Evolutionary conservation across 2,113 vertebrate species (phyloP).

Genomic region (Dasyprocta punctata): DNA sequence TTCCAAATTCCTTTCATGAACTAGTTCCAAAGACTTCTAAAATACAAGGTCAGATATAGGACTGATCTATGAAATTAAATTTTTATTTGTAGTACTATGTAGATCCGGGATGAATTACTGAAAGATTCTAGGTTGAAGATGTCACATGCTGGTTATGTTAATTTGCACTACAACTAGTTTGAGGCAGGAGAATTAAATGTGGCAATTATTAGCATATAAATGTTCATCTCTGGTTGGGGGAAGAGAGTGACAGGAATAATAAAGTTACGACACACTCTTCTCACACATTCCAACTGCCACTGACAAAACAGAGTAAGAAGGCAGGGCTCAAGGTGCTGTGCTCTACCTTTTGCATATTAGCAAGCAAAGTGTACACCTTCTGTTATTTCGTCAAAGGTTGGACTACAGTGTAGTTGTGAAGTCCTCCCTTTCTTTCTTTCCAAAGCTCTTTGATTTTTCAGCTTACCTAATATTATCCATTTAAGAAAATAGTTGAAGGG

Average conservation of each 20-base stretch:
- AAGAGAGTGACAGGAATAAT: neutral
- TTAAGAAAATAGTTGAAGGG: neutral
- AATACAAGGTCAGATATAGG: neutral
- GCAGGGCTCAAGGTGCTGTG: too few species aligned
- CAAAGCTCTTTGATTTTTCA: neutral
- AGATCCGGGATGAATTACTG: neutral
- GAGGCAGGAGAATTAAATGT: neutral
- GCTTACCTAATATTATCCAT: neutral
- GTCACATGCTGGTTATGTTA: neutral
- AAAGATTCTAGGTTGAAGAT: neutral
- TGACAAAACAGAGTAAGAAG: neutral
- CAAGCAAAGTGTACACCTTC: neutral
- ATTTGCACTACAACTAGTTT: neutral
- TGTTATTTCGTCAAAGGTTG: neutral
- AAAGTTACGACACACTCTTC: neutral
- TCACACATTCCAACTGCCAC: neutral
- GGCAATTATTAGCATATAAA: neutral
- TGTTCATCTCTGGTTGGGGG: neutral
- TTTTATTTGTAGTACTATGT: neutral
- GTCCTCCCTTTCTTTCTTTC: neutral
- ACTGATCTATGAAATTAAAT: neutral
- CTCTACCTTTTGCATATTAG: neutral
- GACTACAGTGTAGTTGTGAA: neutral
- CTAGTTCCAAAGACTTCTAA: neutral
- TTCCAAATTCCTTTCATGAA: neutral